Evolutionary conservation across 64 coral and sea anemone species (phyloP).

Genomic region (Platygyra sinensis): DNA sequence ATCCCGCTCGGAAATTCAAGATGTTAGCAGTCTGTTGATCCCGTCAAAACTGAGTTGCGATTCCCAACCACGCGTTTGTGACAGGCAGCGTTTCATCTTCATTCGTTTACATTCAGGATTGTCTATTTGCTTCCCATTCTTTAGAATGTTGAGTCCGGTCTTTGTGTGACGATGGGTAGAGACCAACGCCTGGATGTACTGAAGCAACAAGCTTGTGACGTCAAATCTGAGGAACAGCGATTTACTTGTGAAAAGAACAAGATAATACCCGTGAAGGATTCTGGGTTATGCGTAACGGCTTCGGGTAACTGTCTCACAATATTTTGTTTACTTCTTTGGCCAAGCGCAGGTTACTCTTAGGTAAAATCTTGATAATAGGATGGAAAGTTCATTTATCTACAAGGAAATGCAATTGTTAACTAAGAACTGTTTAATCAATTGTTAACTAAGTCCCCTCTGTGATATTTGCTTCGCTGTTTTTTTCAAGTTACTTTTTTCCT

Average conservation of each 20-base stretch:
- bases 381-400: background rate
- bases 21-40: too few species aligned
- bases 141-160: conserved; percentile 56
- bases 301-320: conserved; percentile 42
- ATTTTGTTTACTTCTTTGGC: background rate
- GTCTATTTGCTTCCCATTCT: background rate
- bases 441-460: too few species aligned
- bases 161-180: conserved; percentile 38
- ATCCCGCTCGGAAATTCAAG: too few species aligned
- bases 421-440: too few species aligned
- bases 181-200: conserved; percentile 11
- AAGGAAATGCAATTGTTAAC: background rate
- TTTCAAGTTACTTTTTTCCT: background rate
- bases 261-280: conserved; percentile 35
- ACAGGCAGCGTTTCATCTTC: too few species aligned
- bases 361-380: background rate
- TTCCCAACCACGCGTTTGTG: too few species aligned
- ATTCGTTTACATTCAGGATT: too few species aligned
- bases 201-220: conserved; percentile 44
- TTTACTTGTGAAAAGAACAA: conserved; percentile 54
- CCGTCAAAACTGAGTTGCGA: too few species aligned
- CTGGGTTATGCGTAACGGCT: conserved; percentile 67
- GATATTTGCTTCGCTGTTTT: too few species aligned
- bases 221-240: conserved; percentile 39
- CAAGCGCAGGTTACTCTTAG: too few species aligned